phyloP scores from a whole-genome alignment of 2,888 invertebrate genomes.

The Steromphala cineraria region DNA sequence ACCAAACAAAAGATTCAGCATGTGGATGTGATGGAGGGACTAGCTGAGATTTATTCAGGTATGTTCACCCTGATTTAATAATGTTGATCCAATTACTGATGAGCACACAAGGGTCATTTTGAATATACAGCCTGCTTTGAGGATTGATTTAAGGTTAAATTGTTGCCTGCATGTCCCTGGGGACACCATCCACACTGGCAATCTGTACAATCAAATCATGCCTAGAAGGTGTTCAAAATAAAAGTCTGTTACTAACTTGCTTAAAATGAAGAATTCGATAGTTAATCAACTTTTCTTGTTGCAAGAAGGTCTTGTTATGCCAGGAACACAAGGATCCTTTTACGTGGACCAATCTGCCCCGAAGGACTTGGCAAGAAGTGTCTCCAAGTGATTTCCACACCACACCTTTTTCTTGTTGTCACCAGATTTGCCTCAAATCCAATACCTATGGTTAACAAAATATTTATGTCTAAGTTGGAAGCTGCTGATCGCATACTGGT shows the following conservation, averaged over 20 bases:
- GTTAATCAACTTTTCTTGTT: conserved; percentile 14
- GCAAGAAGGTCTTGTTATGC: background rate
- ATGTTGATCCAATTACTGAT: conserved; percentile 7
- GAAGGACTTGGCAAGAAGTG: background rate
- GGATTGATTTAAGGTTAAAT: background rate
- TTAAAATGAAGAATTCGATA: conserved; percentile 12
- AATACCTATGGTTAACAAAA: conserved; percentile 7
- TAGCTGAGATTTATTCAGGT: background rate
- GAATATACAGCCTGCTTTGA: background rate
- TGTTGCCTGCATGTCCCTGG: background rate
- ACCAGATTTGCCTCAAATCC: background rate
- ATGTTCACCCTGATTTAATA: conserved; percentile 1
- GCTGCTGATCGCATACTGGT: background rate
- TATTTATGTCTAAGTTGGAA: background rate
- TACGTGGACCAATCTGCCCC: background rate
- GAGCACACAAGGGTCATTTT: conserved; percentile 14
- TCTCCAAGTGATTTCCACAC: background rate
- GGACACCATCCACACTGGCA: background rate
- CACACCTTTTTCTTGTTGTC: conserved; percentile 4
- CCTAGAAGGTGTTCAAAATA: background rate
- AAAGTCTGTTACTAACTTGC: conserved; percentile 17
- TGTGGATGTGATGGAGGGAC: background rate
- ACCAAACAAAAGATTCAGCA: background rate
- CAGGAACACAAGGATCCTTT: conserved; percentile 1
- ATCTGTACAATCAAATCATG: background rate